Evolutionary conservation across 2,888 invertebrate genomes (phyloP).

Genomic region (Chrysolina oricalcia): DNA sequence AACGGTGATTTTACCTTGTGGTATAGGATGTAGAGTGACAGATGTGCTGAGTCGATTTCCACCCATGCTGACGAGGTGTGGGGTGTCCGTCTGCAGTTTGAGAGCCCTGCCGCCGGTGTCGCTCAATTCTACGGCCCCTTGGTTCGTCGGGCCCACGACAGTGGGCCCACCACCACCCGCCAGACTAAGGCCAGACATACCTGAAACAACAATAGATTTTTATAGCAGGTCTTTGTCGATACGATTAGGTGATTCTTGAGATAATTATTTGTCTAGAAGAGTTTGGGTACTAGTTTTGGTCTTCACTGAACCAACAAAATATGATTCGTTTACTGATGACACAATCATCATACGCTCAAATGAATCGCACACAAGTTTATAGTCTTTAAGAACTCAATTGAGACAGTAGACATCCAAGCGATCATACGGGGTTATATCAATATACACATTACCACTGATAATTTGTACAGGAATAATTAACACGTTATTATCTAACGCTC

Average conservation of each 20-base stretch:
- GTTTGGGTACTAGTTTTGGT: neutral
- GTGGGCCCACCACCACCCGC: conserved; percentile 50
- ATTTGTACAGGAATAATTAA: no score
- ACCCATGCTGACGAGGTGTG: conserved; percentile 93
- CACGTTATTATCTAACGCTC: no score
- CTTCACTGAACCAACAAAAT: no score
- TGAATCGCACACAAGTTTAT: no score
- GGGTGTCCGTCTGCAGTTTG: conserved; percentile 84
- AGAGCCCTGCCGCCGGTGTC: conserved; percentile 74
- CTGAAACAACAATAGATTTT: conserved; percentile 30
- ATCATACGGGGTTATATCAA: no score
- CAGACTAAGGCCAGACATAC: conserved; percentile 59
- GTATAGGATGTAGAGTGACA: conserved; percentile 92
- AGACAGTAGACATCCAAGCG: no score
- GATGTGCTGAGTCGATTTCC: conserved; percentile 92
- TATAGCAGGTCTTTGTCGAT: neutral
- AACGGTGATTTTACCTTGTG: conserved; percentile 79
- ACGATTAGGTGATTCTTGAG: no score
- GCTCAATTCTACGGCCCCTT: conserved; percentile 56
- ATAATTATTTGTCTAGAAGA: no score
- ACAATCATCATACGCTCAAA: no score
- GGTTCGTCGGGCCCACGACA: conserved; percentile 41
- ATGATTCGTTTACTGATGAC: no score
- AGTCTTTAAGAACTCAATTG: no score
- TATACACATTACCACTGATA: no score